Percentiles rank a stretch among this genome's conserved stretches.
These are phyloP conservation scores for Eunapius fragilis DNA, from an alignment of 37 sponge, comb jelly and placozoan species.

Conservation along the genomic window DNA sequence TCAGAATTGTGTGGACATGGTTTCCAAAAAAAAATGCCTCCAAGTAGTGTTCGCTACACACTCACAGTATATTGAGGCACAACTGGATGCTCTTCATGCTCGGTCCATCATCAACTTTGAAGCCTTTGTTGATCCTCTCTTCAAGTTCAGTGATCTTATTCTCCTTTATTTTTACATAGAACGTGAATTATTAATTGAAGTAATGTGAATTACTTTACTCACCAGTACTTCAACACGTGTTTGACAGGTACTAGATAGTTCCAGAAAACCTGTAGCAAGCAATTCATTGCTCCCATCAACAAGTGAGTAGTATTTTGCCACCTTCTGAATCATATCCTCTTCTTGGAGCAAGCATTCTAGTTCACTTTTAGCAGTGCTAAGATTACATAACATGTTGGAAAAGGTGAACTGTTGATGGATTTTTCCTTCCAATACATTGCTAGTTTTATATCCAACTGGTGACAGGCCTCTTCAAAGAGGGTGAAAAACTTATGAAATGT, in stretches of 20 bases:
- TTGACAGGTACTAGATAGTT: no score
- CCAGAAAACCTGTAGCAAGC: no score
- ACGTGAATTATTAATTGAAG: not conserved
- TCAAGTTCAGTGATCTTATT: not conserved
- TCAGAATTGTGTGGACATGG: constrained; percentile 42
- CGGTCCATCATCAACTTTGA: constrained; percentile 10
- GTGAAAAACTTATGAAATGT: constrained; percentile 27
- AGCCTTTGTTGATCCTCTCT: not conserved
- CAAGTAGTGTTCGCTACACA: constrained; percentile 23
- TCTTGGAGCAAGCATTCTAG: no score
- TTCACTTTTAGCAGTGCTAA: no score
- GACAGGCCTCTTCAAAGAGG: constrained; percentile 31
- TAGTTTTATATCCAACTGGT: constrained; percentile 12
- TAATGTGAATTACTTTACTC: no score
- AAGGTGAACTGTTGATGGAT: no score
- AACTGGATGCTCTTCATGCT: not conserved
- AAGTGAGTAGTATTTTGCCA: not conserved
- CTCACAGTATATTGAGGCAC: constrained; percentile 1
- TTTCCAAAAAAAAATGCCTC: constrained; percentile 44
- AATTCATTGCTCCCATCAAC: no score
- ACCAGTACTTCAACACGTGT: no score
- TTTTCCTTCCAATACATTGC: not conserved
- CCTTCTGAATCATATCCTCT: not conserved
- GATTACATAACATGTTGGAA: no score
- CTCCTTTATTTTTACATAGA: not conserved